Percentiles rank a stretch among this genome's conserved stretches.
These are phyloP conservation scores for Erythrocebus patas DNA, from an alignment of 2,113 vertebrate species.

Conservation along the genomic window DNA sequence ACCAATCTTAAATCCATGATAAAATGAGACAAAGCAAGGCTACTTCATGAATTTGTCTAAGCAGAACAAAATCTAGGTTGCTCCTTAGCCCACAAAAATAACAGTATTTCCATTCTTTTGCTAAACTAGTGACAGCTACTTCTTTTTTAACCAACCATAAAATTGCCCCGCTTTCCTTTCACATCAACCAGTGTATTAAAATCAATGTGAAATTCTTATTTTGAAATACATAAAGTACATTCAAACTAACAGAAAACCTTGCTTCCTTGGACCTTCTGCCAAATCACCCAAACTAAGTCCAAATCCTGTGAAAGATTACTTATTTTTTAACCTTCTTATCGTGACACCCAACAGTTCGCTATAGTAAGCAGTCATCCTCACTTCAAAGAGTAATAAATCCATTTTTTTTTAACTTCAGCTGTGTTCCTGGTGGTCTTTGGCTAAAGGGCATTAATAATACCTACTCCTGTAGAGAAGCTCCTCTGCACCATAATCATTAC, in stretches of 20 bases:
- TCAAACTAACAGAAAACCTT: not conserved
- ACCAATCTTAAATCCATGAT: not conserved
- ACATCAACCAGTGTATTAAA: too few species aligned
- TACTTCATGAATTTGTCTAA: not conserved
- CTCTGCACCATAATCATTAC: not conserved
- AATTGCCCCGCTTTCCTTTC: not conserved
- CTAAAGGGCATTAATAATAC: not conserved
- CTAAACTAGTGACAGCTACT: not conserved
- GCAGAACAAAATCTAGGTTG: not conserved
- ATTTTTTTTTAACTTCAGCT: not conserved
- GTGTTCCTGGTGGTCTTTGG: not conserved
- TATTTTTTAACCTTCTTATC: not conserved
- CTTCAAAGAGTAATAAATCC: not conserved
- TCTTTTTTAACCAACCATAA: not conserved
- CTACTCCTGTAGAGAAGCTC: not conserved
- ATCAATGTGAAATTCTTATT: too few species aligned
- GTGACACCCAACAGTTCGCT: accelerated
- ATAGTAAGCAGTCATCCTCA: not conserved
- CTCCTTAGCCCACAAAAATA: not conserved
- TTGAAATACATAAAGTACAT: not conserved
- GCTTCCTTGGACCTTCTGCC: not conserved
- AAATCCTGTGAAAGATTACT: not conserved
- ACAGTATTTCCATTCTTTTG: not conserved
- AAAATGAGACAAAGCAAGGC: not conserved
- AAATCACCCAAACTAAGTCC: not conserved